A percentile compares a stretch with the other conserved stretches of the same genome.
These are phyloP conservation scores for Eupeodes latifasciatus DNA, from an alignment of 2,888 invertebrate species.

Conservation along the genomic window DNA sequence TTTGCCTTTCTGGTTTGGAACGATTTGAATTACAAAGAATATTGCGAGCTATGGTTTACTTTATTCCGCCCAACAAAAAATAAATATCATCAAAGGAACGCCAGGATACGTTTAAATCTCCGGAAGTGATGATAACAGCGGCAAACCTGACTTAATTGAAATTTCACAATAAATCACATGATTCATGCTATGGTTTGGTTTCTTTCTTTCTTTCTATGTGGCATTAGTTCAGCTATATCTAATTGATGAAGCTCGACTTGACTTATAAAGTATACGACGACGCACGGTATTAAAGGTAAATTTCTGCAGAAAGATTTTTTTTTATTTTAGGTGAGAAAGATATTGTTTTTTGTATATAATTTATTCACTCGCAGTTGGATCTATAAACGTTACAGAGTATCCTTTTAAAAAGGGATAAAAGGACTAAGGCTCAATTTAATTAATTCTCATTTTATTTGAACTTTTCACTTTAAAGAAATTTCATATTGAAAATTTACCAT, in stretches of 20 bases:
- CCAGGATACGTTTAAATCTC: conserved; percentile 30
- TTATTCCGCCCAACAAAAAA: background rate
- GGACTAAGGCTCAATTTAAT: no score
- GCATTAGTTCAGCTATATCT: conserved; percentile 21
- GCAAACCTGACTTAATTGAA: conserved; percentile 60
- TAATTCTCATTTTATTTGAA: no score
- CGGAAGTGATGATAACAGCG: conserved; percentile 64
- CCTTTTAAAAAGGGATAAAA: no score
- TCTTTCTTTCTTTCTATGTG: background rate
- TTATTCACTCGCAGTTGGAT: no score
- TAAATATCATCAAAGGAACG: conserved; percentile 36
- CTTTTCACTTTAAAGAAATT: no score
- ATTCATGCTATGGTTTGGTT: conserved; percentile 48
- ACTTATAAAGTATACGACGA: background rate
- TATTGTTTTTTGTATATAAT: background rate
- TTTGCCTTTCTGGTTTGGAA: background rate
- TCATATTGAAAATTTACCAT: no score
- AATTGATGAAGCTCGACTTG: conserved; percentile 43
- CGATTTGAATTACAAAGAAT: conserved; percentile 64
- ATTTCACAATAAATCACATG: conserved; percentile 57
- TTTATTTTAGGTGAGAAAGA: background rate
- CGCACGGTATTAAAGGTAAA: background rate
- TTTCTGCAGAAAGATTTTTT: background rate
- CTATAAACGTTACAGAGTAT: no score
- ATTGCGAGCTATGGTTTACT: background rate